Evolutionary conservation across 2,797 vertebrate genomes (phyloP).

Genomic region (Luscinia luscinia): DNA sequence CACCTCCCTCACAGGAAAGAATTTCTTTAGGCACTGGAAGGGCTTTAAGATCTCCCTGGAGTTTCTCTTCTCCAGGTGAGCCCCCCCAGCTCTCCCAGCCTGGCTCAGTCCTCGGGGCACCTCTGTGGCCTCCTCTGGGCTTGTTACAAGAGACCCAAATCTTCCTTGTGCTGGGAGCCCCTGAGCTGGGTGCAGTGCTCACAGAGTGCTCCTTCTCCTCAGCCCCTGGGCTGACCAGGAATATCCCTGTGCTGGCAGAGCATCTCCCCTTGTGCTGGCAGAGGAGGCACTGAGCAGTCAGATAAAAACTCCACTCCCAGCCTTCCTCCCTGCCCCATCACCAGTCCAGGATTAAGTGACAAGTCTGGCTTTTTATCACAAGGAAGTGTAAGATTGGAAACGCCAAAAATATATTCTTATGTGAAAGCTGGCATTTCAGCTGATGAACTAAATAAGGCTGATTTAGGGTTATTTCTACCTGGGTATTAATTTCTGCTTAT

Average conservation of each 20-base stretch:
- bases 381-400: slow-evolving; percentile 13
- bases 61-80: not conserved
- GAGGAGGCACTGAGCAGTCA: not conserved
- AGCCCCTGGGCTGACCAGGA: not conserved
- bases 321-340: not conserved
- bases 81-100: not conserved
- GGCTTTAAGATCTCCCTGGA: not conserved
- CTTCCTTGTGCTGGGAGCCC: not conserved
- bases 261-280: not conserved
- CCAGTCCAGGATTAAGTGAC: not conserved
- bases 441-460: slow-evolving; percentile 72
- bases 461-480: slow-evolving; percentile 74
- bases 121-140: not conserved
- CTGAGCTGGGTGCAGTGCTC: not conserved
- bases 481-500: slow-evolving; percentile 73
- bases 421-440: slow-evolving; percentile 69
- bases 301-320: not conserved
- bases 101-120: not conserved
- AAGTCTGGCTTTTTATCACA: slow-evolving; percentile 10
- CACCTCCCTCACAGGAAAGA: rapidly evolving
- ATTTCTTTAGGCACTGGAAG: not conserved
- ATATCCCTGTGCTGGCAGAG: too few species aligned
- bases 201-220: not conserved
- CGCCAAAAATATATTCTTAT: slow-evolving; percentile 36
- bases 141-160: too few species aligned